Evolutionary conservation across 2,797 vertebrate species (phyloP).

Genomic region (Aulostomus chinensis): DNA sequence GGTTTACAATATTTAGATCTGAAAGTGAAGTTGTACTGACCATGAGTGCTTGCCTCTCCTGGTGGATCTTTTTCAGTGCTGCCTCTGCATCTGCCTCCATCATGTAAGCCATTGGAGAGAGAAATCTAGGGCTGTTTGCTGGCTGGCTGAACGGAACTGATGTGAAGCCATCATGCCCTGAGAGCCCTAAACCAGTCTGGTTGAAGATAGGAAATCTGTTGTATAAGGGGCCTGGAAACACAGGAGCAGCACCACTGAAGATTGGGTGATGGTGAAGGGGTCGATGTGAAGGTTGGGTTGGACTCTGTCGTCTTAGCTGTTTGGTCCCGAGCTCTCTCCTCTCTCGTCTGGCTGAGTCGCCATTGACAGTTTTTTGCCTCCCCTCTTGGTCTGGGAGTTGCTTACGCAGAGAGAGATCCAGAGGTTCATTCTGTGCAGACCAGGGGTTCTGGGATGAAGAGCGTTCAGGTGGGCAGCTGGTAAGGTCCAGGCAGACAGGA

Average conservation of each 20-base stretch:
- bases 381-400: slow-evolving; percentile 32
- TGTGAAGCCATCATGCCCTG: slow-evolving; percentile 66
- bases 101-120: slow-evolving; percentile 77
- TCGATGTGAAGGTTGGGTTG: slow-evolving; percentile 44
- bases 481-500: slow-evolving; percentile 65
- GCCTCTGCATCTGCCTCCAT: slow-evolving; percentile 74
- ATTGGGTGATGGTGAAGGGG: slow-evolving; percentile 56
- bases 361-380: slow-evolving; percentile 45
- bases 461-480: slow-evolving; percentile 49
- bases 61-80: slow-evolving; percentile 75
- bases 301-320: slow-evolving; percentile 55
- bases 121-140: slow-evolving; percentile 62
- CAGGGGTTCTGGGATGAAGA: slow-evolving; percentile 48
- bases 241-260: slow-evolving; percentile 41
- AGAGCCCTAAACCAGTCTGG: slow-evolving; percentile 59
- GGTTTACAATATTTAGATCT: too few relatives aligned
- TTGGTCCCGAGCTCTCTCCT: slow-evolving; percentile 46
- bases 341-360: slow-evolving; percentile 51
- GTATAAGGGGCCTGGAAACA: slow-evolving; percentile 69
- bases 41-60: slow-evolving; percentile 77
- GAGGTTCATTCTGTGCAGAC: slow-evolving; percentile 75
- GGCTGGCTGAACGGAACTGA: slow-evolving; percentile 61
- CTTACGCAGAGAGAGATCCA: slow-evolving; percentile 84
- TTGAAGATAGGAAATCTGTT: slow-evolving; percentile 69
- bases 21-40: slow-evolving; percentile 53